phyloP scores from a whole-genome alignment of 2,797 vertebrate genomes.

The Dipus sagitta region DNA sequence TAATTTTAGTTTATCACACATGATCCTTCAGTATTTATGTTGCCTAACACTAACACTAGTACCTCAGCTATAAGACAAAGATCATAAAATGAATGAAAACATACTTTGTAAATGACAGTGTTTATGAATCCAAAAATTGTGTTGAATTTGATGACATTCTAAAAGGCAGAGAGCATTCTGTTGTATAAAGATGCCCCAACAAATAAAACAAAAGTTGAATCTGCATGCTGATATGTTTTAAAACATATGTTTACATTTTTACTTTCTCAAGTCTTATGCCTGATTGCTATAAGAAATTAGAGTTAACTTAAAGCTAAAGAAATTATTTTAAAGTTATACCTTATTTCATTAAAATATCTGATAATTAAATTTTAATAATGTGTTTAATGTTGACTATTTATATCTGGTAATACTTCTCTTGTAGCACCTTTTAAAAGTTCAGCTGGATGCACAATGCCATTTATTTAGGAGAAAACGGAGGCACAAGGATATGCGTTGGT shows the following conservation, averaged over 20 bases:
- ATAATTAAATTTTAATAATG: not conserved
- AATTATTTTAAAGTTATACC: conserved; percentile 41
- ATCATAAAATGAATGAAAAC: not conserved
- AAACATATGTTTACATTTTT: not conserved
- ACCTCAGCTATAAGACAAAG: not conserved
- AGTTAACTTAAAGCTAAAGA: conserved; percentile 11
- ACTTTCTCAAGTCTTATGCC: conserved; percentile 32
- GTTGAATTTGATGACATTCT: not conserved
- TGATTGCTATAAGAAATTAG: not conserved
- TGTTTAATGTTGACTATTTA: not conserved
- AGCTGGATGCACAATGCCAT: not conserved
- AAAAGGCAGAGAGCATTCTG: not conserved
- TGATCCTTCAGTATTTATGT: conserved; percentile 15
- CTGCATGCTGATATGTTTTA: conserved; percentile 23
- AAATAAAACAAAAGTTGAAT: conserved; percentile 36
- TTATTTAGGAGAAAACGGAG: not conserved
- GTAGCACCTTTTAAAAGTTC: not conserved
- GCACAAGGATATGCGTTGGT: not conserved
- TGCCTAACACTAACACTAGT: not conserved
- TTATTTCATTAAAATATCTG: not conserved
- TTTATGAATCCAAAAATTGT: not conserved
- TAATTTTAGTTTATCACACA: conserved; percentile 46
- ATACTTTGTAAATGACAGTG: not conserved
- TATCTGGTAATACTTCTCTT: not conserved
- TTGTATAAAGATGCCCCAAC: not conserved